Conservation (phyloP, 2,797 vertebrate species). For the Heliangelus exortis region DNA sequence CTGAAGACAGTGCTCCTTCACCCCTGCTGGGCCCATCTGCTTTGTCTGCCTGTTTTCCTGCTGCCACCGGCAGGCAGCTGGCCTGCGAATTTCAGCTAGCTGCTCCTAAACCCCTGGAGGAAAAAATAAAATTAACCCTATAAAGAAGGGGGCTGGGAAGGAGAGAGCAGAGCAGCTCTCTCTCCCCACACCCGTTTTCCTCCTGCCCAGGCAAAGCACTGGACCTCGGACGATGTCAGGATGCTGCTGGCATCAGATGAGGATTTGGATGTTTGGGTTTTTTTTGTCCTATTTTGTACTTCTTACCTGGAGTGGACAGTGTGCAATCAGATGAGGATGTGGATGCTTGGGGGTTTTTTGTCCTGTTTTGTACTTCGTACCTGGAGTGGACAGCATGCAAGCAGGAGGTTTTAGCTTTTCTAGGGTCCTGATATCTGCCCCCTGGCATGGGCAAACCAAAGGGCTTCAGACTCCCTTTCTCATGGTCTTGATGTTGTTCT, state of each 20-base stretch:
- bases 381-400: rapidly evolving
- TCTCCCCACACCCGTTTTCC: background rate
- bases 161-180: background rate
- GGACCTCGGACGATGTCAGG: background rate
- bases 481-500: background rate
- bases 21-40: slow-evolving; percentile 78
- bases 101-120: slow-evolving; percentile 66
- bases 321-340: background rate
- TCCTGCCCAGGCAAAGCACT: background rate
- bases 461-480: background rate
- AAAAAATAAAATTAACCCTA: slow-evolving; percentile 63
- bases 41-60: slow-evolving; percentile 71
- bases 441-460: background rate
- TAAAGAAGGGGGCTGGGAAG: slow-evolving; percentile 50
- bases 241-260: background rate
- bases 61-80: slow-evolving; percentile 77
- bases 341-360: background rate
- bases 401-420: background rate
- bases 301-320: background rate
- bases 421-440: background rate
- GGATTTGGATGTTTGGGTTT: background rate
- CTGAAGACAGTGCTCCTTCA: slow-evolving; percentile 67
- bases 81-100: slow-evolving; percentile 62
- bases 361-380: background rate
- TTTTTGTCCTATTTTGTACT: background rate